Conservation (phyloP, 2,113 vertebrate species). For the Thalassoma bifasciatum region DNA sequence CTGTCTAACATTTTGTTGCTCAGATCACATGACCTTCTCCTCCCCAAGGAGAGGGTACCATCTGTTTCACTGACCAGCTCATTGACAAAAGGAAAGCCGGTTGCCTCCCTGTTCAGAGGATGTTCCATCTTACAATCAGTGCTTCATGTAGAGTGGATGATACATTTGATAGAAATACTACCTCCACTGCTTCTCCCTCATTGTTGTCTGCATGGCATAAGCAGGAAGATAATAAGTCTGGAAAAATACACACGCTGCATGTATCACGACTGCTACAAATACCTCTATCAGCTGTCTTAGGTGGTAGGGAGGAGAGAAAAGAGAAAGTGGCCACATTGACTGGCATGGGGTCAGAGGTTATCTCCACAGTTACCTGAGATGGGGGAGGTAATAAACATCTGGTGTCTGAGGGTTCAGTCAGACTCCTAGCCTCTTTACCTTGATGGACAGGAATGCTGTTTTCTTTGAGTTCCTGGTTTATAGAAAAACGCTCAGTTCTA, state of each 20-base stretch:
- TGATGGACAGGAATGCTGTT: background rate
- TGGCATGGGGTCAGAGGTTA: constrained; percentile 29
- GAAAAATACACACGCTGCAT: constrained; percentile 11
- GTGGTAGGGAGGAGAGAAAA: background rate
- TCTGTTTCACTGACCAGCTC: constrained; percentile 55
- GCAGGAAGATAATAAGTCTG: background rate
- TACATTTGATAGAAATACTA: constrained; percentile 10
- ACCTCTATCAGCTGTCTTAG: constrained; percentile 13
- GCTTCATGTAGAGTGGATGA: background rate
- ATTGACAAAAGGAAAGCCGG: constrained; percentile 26
- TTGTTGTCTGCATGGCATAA: constrained; percentile 2
- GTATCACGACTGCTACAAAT: constrained; percentile 31
- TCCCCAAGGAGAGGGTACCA: constrained; percentile 43
- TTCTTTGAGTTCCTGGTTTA: background rate
- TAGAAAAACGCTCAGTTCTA: too few relatives aligned
- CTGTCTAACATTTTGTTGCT: constrained; percentile 43
- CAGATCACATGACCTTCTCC: constrained; percentile 10
- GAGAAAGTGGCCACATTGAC: background rate
- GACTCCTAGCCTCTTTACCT: background rate
- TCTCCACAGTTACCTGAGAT: constrained; percentile 10
- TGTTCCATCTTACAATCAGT: constrained; percentile 35
- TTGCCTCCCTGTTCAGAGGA: constrained; percentile 14
- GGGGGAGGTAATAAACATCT: constrained; percentile 26
- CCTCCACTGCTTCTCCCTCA: background rate
- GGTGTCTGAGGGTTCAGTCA: constrained; percentile 5